A percentile compares a stretch with the other conserved stretches of the same genome.
These are phyloP conservation scores for Trematomus loennbergii DNA, from an alignment of 2,113 vertebrate genomes.

Conservation along the genomic window DNA sequence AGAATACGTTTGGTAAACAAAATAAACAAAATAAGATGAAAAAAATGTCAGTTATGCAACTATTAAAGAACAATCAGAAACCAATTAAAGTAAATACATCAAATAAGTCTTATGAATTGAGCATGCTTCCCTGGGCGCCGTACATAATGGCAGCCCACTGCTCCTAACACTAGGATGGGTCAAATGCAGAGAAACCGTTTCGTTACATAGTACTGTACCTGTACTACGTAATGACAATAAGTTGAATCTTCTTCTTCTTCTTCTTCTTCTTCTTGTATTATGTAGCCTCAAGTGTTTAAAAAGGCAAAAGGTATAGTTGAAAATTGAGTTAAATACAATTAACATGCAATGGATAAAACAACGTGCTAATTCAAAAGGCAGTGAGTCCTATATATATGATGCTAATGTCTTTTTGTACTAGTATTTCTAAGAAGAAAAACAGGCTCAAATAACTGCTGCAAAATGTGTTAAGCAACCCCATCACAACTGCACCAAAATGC, in stretches of 20 bases:
- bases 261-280: no score
- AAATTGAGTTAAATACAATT: neutral
- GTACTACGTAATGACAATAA: no score
- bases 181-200: no score
- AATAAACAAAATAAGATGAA: neutral
- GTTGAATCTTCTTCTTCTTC: no score
- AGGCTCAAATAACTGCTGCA: slow-evolving; percentile 11
- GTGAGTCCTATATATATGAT: neutral
- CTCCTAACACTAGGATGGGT: no score
- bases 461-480: slow-evolving; percentile 4
- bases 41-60: neutral
- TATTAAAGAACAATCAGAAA: neutral
- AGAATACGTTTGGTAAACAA: neutral
- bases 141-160: no score
- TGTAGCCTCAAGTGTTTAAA: neutral
- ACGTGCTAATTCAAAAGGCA: neutral
- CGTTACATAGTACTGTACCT: no score
- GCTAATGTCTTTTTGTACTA: neutral
- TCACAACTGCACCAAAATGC: slow-evolving; percentile 14
- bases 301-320: neutral
- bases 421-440: neutral
- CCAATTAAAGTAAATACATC: neutral
- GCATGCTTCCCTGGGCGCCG: no score
- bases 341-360: neutral
- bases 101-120: neutral